Conservation (phyloP, 2,113 vertebrate genomes). For the Nothoprocta perdicaria region DNA sequence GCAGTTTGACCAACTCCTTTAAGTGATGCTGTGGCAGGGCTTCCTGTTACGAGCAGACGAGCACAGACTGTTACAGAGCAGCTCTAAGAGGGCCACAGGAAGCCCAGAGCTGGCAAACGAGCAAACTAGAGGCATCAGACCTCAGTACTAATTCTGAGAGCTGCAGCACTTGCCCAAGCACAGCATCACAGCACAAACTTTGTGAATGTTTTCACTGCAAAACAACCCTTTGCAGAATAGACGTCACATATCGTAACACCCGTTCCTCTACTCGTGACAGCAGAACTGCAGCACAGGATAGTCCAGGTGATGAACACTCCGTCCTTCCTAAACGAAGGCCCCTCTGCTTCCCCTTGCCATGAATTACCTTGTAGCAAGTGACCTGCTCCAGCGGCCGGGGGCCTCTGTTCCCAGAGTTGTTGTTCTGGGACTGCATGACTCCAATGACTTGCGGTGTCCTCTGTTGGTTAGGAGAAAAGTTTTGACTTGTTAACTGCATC, state of each 20-base stretch:
- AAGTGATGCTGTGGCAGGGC: not conserved
- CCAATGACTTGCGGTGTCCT: slow-evolving; percentile 85
- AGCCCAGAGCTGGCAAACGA: not conserved
- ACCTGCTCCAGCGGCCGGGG: slow-evolving; percentile 96
- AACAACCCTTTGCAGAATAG: not conserved
- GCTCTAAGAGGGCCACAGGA: not conserved
- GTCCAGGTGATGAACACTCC: not conserved
- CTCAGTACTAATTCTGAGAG: not conserved
- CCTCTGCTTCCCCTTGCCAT: not conserved
- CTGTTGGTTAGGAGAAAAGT: slow-evolving; percentile 82
- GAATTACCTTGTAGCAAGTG: slow-evolving; percentile 96
- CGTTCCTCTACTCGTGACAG: not conserved
- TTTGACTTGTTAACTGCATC: slow-evolving; percentile 89
- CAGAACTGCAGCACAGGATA: not conserved
- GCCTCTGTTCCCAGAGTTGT: slow-evolving; percentile 88
- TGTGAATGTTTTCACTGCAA: not conserved
- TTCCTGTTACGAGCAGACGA: not conserved
- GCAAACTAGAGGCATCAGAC: accelerated
- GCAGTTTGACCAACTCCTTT: not conserved
- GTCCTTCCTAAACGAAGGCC: not conserved
- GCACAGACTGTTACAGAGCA: not conserved
- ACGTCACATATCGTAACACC: no score
- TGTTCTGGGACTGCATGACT: slow-evolving; percentile 85
- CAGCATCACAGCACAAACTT: not conserved
- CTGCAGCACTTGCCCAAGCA: not conserved